Evolutionary conservation across 2,888 invertebrate species (phyloP), one percentile per base, ranked within the genome.

Genomic region (Caenorhabditis auriculariae): DNA sequence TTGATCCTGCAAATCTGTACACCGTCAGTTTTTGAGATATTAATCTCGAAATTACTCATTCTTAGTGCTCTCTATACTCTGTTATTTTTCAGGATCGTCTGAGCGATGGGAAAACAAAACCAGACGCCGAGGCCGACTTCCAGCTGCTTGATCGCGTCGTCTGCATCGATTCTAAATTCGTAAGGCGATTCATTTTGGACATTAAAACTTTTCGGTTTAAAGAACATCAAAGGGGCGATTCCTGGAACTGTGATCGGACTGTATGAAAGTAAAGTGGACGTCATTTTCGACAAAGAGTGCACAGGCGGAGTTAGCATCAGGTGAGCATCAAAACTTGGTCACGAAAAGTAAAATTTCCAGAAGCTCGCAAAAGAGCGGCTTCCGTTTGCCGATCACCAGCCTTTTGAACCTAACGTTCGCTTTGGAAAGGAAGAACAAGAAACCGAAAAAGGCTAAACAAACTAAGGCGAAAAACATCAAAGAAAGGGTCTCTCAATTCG

Each of bases 121-220:
- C 91, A 0, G 91, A 91, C 82, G 84, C 87, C 0, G 84, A 84
- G 7, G 87, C 88, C 0, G 86, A 86, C 50, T 89, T 87, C 83
- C 80, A 84, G 60, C 81, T 95, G 60, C 88, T 90, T 77, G 94
- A 96, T 84, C 87, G 95, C 48, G 88, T 96, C 43, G 88, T 93
- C 6, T 45, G 47, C 21, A 42, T 27, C 21, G 26, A 28, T 15
- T n/a, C n/a, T n/a, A n/a, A n/a, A n/a, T n/a, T n/a, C n/a, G n/a
- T n/a, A n/a, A n/a, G n/a, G n/a, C n/a, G n/a, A n/a, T n/a, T 35
- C 24, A n/a, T 23, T 41, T 39, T 29, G 35, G 4, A 4, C 35
- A 24, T 26, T 15, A 21, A 37, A 26, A 26, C 26, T 2, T 7
- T 17, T 15, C 29, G 41, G 21, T 41, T 28, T 91, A 17, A 93